These are phyloP conservation scores for Folsomia candida DNA, from an alignment of 2,888 invertebrate genomes.

Conservation along the genomic window DNA sequence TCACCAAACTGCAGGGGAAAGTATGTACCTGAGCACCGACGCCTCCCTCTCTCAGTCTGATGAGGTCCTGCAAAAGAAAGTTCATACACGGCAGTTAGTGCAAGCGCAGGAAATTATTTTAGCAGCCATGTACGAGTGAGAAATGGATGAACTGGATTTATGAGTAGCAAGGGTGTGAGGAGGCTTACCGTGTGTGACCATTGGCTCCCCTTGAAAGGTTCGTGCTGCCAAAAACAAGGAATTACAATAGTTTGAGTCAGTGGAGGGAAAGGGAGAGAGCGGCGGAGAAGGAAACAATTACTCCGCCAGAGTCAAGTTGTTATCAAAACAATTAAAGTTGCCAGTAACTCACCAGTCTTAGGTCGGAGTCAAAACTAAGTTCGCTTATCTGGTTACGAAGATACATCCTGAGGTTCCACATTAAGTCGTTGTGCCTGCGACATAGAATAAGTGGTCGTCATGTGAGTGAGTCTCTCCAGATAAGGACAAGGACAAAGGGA, in stretches of 20 bases:
- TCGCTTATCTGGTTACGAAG: slow-evolving; percentile 50
- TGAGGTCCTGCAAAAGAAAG: too few relatives aligned
- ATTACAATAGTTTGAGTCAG: slow-evolving; percentile 9
- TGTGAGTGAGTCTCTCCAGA: too few relatives aligned
- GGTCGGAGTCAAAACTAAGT: slow-evolving; percentile 50
- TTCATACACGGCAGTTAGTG: too few relatives aligned
- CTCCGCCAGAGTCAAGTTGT: background rate
- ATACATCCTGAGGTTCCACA: slow-evolving; percentile 50
- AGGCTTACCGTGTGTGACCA: slow-evolving; percentile 54
- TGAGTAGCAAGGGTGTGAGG: too few relatives aligned
- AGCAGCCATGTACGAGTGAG: too few relatives aligned
- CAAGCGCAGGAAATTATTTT: too few relatives aligned
- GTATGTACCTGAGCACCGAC: slow-evolving; percentile 54
- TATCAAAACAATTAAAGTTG: slow-evolving; percentile 17
- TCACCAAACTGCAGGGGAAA: too few relatives aligned
- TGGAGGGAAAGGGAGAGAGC: background rate
- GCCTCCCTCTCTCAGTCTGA: slow-evolving; percentile 53
- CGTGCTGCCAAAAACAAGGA: slow-evolving; percentile 39
- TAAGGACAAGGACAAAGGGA: slow-evolving; percentile 17
- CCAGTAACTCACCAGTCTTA: slow-evolving; percentile 44
- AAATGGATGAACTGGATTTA: too few relatives aligned
- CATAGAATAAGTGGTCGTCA: background rate
- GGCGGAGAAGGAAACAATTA: slow-evolving; percentile 14
- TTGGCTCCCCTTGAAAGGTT: slow-evolving; percentile 49
- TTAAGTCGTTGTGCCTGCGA: slow-evolving; percentile 51